These are phyloP conservation scores for Gallinago undulata DNA, from an alignment of 2,113 vertebrate species.

Conservation along the genomic window DNA sequence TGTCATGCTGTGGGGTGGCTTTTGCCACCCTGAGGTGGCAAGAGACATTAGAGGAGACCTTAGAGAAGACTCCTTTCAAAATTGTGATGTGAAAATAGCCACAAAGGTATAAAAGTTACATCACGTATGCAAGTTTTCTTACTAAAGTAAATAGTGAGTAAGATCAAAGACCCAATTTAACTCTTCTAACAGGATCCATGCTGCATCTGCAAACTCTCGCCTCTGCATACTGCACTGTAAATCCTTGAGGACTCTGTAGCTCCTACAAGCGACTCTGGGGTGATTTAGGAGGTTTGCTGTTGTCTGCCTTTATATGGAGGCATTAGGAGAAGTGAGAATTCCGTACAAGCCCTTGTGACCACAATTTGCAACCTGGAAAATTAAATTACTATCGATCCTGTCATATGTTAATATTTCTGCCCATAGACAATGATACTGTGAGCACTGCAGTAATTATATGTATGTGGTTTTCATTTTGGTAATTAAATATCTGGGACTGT, in stretches of 20 bases:
- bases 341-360: not conserved
- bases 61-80: not conserved
- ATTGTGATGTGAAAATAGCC: not conserved
- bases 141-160: not conserved
- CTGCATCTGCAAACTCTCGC: not conserved
- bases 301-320: not conserved
- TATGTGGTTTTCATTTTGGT: not conserved
- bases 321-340: not conserved
- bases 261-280: not conserved
- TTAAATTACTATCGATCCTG: not conserved
- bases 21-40: not conserved
- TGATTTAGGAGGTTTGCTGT: not conserved
- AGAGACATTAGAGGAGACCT: not conserved
- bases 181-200: not conserved
- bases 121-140: not conserved
- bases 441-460: not conserved
- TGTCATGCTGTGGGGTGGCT: not conserved
- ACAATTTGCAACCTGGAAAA: not conserved
- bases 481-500: not conserved
- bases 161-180: not conserved
- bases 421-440: not conserved
- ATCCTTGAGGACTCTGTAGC: not conserved
- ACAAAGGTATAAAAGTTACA: not conserved
- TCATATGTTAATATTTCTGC: not conserved
- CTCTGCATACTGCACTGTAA: not conserved